Evolutionary conservation across 2,888 invertebrate species (phyloP), one percentile per base, ranked within the genome.

Genomic region (Coronaproctus castanopsis): DNA sequence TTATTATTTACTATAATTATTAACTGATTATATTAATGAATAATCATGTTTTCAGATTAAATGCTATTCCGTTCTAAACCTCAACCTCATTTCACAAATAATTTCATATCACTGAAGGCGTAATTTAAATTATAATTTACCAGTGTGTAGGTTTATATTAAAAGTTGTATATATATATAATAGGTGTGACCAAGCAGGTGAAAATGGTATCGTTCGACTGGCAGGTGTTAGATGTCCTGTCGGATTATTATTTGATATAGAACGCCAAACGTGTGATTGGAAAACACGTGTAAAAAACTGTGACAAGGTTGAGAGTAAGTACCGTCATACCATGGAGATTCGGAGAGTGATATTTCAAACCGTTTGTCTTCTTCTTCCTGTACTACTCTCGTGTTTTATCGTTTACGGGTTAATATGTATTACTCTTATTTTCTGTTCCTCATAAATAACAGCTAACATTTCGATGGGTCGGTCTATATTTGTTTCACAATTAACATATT

Each of bases 251-350:
- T 92, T 92, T 78, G 91, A 92, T 81, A 85, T 92, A 74, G 83
- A 85, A 74, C 82, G 88, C 70, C 91, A 92, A 77, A 91, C 90
- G 70, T 92, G 92, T 79, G 90, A 91, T 78, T 92, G 92, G 92
- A 91, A 86, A 81, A 82, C 88, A 72, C 81, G 90, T 80, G 92
- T 92, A 77, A 88, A 88, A 81, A 91, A 90, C 82, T 92, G 92
- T 80, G 85, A 90, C 78, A 78, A 82, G 75, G 69, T 84, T 77
- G 89, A 90, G 81, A 91, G 92, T 92, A 87, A 91, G 90, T 67
- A 63, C 52, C 36, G 48, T 24, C 8, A 8, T 8, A 8, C 36
- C 8, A 36, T 36, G 36, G n/a, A n/a, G 10, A 49, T 49, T 18
- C 21, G 19, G 52, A 49, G 49, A 49, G 49, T n/a, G 14, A 14